Conservation (phyloP, 2,888 invertebrate species). For the Lithodes maja region DNA sequence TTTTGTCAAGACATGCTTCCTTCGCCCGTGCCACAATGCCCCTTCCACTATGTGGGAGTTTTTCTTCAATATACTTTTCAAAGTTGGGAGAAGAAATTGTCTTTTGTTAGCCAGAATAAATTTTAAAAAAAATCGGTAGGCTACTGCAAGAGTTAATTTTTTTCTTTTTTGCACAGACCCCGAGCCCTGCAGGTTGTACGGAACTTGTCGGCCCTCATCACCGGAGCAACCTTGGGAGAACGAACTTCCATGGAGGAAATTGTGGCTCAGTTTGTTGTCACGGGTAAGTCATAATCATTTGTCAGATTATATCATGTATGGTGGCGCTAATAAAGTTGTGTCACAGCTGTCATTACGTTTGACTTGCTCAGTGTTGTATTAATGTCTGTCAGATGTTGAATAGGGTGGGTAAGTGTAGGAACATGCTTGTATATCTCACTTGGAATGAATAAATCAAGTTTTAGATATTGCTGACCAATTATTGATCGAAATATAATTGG, state of each 20-base stretch:
- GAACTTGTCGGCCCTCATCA: constrained; percentile 79
- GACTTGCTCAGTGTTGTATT: too few relatives aligned
- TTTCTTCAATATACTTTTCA: background rate
- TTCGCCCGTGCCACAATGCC: too few relatives aligned
- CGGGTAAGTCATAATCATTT: constrained; percentile 68
- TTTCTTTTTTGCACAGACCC: constrained; percentile 73
- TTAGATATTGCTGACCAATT: background rate
- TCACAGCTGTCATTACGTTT: background rate
- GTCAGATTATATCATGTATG: too few relatives aligned
- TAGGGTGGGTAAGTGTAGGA: too few relatives aligned
- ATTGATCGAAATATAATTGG: background rate
- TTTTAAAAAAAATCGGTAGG: background rate
- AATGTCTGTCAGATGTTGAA: too few relatives aligned
- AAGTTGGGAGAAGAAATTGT: background rate
- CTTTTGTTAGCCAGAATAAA: background rate
- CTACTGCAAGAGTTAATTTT: background rate
- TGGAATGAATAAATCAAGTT: too few relatives aligned
- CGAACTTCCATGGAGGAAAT: constrained; percentile 80
- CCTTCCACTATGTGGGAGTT: too few relatives aligned
- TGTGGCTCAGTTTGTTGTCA: constrained; percentile 80
- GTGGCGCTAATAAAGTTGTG: background rate
- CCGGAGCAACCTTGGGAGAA: constrained; percentile 79
- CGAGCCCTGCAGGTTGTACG: constrained; percentile 79
- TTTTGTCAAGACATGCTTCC: too few relatives aligned
- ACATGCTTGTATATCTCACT: too few relatives aligned